phyloP scores from a whole-genome alignment of 1,140 invertebrate genomes.

The Lutraria rhynchaena region DNA sequence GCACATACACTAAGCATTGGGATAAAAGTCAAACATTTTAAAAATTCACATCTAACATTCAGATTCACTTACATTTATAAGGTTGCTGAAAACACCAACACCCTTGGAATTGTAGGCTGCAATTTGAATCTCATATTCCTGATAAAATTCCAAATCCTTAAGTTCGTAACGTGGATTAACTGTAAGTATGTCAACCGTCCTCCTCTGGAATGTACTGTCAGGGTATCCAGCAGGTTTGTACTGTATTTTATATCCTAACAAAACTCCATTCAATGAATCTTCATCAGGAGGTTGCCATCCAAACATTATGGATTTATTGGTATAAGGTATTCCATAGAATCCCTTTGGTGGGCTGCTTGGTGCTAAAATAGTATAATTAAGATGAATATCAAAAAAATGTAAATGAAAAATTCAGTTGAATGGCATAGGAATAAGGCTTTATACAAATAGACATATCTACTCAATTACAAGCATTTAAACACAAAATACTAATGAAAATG shows the following conservation, averaged over 20 bases:
- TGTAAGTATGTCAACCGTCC: constrained; percentile 87
- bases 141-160: constrained; percentile 71
- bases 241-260: constrained; percentile 95
- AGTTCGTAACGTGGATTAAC: constrained; percentile 62
- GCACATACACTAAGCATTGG: too few species aligned
- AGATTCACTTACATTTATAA: constrained; percentile 94
- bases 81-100: constrained; percentile 94
- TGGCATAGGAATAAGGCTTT: too few species aligned
- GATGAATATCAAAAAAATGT: neutral
- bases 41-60: too few species aligned
- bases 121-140: constrained; percentile 98
- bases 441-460: too few species aligned
- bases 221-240: constrained; percentile 96
- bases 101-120: constrained; percentile 99
- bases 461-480: too few species aligned
- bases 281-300: constrained; percentile 98
- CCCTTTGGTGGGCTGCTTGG: constrained; percentile 77
- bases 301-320: constrained; percentile 94
- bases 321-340: constrained; percentile 71
- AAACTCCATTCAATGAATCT: constrained; percentile 96
- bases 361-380: constrained; percentile 66
- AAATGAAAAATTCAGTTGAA: too few species aligned
- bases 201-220: constrained; percentile 88
- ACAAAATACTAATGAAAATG: too few species aligned
- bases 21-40: too few species aligned